A percentile compares a stretch with the other conserved stretches of the same genome.
These are phyloP conservation scores for Drosophila sp. DNA, from an alignment of 1,140 invertebrate genomes.

Conservation along the genomic window DNA sequence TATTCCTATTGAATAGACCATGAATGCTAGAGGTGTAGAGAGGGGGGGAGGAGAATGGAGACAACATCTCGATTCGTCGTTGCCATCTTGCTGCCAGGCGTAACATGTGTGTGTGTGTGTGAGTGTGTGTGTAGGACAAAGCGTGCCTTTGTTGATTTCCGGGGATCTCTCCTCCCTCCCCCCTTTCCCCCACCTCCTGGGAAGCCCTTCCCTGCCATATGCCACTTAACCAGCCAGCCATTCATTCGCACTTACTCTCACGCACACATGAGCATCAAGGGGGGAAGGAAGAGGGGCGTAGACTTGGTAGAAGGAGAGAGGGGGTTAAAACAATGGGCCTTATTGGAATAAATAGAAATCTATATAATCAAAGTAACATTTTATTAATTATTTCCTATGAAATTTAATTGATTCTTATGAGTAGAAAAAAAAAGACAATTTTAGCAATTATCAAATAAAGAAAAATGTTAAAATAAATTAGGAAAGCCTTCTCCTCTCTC, in stretches of 20 bases:
- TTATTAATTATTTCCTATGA: too few species aligned
- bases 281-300: too few species aligned
- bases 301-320: not conserved
- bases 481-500: too few species aligned
- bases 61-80: not conserved
- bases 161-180: not conserved
- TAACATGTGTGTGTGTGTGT: not conserved
- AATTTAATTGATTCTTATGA: too few species aligned
- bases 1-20: not conserved
- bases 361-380: too few species aligned
- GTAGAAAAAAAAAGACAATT: not conserved
- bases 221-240: slow-evolving; percentile 2
- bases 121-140: not conserved
- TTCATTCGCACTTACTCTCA: not conserved
- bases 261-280: not conserved
- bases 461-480: too few species aligned
- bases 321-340: slow-evolving; percentile 4
- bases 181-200: not conserved
- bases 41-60: not conserved
- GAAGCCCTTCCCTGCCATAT: not conserved
- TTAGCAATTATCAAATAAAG: slow-evolving; percentile 15
- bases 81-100: slow-evolving; percentile 1
- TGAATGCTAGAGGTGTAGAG: not conserved
- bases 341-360: too few species aligned
- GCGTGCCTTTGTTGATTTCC: slow-evolving; percentile 11